Evolutionary conservation across 2,888 invertebrate genomes (phyloP).

Genomic region (Andrena minutula): DNA sequence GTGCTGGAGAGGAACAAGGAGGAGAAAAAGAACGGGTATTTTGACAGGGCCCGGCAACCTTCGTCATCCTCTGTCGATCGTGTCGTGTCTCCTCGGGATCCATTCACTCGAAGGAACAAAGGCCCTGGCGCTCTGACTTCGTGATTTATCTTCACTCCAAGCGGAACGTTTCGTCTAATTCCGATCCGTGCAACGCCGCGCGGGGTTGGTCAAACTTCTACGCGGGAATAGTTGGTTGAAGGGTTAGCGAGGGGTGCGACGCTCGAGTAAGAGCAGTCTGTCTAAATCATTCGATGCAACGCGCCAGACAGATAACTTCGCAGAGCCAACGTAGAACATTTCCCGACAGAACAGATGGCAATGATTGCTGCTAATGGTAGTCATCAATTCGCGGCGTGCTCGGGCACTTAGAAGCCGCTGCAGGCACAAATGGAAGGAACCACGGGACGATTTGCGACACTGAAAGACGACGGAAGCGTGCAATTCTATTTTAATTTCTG

Average conservation of each 20-base stretch:
- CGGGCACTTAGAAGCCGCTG: constrained; percentile 43
- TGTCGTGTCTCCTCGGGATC: constrained; percentile 50
- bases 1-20: constrained; percentile 59
- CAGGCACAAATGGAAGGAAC: constrained; percentile 37
- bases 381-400: constrained; percentile 68
- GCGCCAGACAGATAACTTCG: constrained; percentile 55
- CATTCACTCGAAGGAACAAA: constrained; percentile 60
- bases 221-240: neutral
- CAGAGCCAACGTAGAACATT: constrained; percentile 52
- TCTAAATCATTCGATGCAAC: constrained; percentile 53
- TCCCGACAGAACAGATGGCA: constrained; percentile 69
- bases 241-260: neutral
- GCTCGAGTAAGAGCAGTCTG: constrained; percentile 18
- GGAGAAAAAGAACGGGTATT: constrained; percentile 75
- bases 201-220: constrained; percentile 31
- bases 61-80: constrained; percentile 75
- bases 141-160: constrained; percentile 46
- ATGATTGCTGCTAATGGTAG: constrained; percentile 73
- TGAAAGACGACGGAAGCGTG: constrained; percentile 22
- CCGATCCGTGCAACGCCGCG: neutral
- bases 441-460: constrained; percentile 33
- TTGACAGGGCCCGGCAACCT: constrained; percentile 79
- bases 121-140: constrained; percentile 41
- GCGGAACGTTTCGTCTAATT: constrained; percentile 17
- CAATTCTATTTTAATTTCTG: constrained; percentile 15